Conservation (phyloP, 2,888 invertebrate species). For the Xanthia togata region DNA sequence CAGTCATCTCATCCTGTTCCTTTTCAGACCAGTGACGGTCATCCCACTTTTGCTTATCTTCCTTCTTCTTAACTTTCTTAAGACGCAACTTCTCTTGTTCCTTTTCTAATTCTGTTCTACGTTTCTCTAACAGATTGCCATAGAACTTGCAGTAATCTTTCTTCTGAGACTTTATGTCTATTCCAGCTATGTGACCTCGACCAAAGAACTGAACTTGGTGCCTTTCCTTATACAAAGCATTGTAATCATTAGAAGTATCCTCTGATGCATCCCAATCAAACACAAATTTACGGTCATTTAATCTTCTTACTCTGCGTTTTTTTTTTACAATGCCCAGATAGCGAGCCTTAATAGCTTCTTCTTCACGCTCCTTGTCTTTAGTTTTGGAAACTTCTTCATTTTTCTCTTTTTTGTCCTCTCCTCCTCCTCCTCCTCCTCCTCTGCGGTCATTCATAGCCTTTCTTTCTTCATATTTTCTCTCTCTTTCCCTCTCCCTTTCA, state of each 20-base stretch:
- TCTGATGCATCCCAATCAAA: conserved; percentile 99
- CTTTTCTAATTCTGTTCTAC: conserved; percentile 98
- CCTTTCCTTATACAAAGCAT: conserved; percentile 98
- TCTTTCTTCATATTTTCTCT: conserved; percentile 88
- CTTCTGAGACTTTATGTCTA: conserved; percentile 99
- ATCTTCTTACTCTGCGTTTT: conserved; percentile 96
- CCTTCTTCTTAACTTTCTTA: conserved; percentile 97
- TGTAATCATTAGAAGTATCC: conserved; percentile 99
- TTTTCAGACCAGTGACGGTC: conserved; percentile 99
- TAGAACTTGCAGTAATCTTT: conserved; percentile 99
- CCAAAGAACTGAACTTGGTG: conserved; percentile 99
- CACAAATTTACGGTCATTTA: conserved; percentile 99
- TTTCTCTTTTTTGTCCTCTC: conserved; percentile 85
- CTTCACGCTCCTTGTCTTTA: conserved; percentile 97
- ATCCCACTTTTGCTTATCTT: conserved; percentile 99
- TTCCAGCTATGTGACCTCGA: conserved; percentile 98
- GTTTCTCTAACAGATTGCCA: conserved; percentile 97
- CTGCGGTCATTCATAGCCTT: conserved; percentile 88
- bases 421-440: conserved; percentile 61
- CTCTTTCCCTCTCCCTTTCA: conserved; percentile 89
- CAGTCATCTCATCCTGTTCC: conserved; percentile 98
- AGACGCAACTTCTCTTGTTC: conserved; percentile 98
- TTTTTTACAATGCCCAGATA: conserved; percentile 98
- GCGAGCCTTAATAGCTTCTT: conserved; percentile 98
- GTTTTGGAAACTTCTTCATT: conserved; percentile 89